Conservation (phyloP, 2,888 invertebrate species). For the Parnassius glacialis region DNA sequence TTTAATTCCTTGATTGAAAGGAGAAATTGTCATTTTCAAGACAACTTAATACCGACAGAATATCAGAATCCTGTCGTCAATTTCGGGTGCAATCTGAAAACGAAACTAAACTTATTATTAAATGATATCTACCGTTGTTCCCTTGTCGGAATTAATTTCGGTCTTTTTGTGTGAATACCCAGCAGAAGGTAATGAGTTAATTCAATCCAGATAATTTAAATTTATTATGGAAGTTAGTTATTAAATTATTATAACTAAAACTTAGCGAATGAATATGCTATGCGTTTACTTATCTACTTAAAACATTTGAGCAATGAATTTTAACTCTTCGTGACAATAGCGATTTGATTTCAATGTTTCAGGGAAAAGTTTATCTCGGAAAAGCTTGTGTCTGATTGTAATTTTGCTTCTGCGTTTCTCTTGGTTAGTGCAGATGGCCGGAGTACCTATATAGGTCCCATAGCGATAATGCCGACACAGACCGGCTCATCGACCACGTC, state of each 20-base stretch:
- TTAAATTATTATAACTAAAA: slow-evolving; percentile 2
- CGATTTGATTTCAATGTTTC: slow-evolving; percentile 2
- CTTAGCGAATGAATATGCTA: background rate
- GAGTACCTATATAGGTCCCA: too few relatives aligned
- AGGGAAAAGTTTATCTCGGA: slow-evolving; percentile 1
- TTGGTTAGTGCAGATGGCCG: too few relatives aligned
- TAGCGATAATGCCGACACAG: too few relatives aligned
- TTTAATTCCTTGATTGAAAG: slow-evolving; percentile 14
- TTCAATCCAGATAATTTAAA: slow-evolving; percentile 9
- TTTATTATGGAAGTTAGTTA: slow-evolving; percentile 11
- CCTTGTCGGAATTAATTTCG: slow-evolving; percentile 15
- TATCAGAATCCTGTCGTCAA: slow-evolving; percentile 21
- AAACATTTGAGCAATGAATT: background rate
- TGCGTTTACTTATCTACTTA: slow-evolving; percentile 14
- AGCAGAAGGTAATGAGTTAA: slow-evolving; percentile 14
- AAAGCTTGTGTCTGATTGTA: too few relatives aligned
- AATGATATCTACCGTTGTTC: slow-evolving; percentile 13
- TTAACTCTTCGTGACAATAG: slow-evolving; percentile 2
- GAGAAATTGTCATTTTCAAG: slow-evolving; percentile 9
- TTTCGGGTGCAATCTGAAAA: slow-evolving; percentile 12
- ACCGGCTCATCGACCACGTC: too few relatives aligned
- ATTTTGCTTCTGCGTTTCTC: too few relatives aligned
- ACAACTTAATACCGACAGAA: slow-evolving; percentile 12
- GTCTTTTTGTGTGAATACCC: slow-evolving; percentile 6
- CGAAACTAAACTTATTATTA: slow-evolving; percentile 23